Conservation (phyloP, 2,113 vertebrate genomes). For the Columba livia region DNA sequence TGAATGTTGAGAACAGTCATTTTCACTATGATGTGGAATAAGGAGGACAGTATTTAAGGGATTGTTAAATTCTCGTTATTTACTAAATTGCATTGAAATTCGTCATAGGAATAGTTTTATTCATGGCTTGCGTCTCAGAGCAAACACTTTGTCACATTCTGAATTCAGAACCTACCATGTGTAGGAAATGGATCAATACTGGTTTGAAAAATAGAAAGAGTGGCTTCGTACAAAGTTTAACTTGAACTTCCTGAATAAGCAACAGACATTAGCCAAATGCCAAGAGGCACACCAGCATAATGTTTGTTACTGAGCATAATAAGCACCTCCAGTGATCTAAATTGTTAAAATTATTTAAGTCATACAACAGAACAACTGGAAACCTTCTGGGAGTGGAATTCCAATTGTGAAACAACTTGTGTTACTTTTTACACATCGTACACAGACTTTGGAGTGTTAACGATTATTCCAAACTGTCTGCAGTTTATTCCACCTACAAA, state of each 20-base stretch:
- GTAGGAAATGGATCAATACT: not conserved
- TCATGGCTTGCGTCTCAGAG: not conserved
- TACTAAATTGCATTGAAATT: not conserved
- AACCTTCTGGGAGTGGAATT: not conserved
- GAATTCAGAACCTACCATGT: not conserved
- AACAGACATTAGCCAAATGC: not conserved
- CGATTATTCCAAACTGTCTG: not conserved
- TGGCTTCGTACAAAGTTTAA: not conserved
- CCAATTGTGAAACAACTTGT: not conserved
- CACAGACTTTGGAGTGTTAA: not conserved
- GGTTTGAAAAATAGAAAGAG: not conserved
- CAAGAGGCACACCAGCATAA: not conserved
- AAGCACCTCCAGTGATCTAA: not conserved
- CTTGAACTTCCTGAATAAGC: not conserved
- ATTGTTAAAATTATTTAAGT: not conserved
- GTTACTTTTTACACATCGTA: not conserved
- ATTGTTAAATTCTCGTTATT: not conserved
- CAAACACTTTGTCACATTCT: not conserved
- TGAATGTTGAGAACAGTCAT: rapidly evolving
- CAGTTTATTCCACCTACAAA: not conserved
- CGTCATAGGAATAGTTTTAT: not conserved
- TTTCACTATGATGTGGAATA: not conserved
- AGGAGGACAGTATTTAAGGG: not conserved
- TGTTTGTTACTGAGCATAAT: not conserved
- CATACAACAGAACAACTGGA: not conserved